These are phyloP conservation scores for Anthonomus grandis DNA, from an alignment of 1,140 invertebrate species.

Conservation along the genomic window DNA sequence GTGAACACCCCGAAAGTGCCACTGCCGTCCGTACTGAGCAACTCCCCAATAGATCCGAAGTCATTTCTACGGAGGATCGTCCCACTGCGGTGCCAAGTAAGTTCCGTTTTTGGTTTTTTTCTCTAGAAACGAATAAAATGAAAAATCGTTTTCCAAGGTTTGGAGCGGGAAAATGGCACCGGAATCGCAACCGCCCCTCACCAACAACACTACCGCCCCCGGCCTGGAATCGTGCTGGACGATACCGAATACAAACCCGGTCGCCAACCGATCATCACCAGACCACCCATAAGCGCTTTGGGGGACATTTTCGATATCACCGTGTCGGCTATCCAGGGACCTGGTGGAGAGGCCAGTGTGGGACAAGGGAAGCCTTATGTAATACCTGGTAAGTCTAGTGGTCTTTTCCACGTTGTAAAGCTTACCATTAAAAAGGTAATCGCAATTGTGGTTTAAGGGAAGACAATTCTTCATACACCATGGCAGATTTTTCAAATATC, in stretches of 20 bases:
- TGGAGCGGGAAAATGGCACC: too few relatives aligned
- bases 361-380: conserved; percentile 53
- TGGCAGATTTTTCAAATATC: too few relatives aligned
- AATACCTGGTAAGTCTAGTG: conserved; percentile 54
- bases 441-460: too few relatives aligned
- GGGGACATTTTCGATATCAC: conserved; percentile 87
- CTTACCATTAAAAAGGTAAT: too few relatives aligned
- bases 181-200: too few relatives aligned
- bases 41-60: conserved; percentile 24
- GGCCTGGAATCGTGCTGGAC: conserved; percentile 78
- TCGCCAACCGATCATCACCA: conserved; percentile 43
- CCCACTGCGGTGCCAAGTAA: too few relatives aligned
- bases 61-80: too few relatives aligned
- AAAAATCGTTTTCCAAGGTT: too few relatives aligned
- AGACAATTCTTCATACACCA: too few relatives aligned
- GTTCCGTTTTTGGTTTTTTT: too few relatives aligned
- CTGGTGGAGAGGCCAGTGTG: conserved; percentile 52
- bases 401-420: too few relatives aligned
- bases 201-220: conserved; percentile 59
- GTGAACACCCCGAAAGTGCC: conserved; percentile 10
- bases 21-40: background rate
- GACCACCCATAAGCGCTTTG: conserved; percentile 46
- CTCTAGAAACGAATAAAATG: too few relatives aligned
- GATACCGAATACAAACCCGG: conserved; percentile 74
- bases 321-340: conserved; percentile 81